phyloP scores from a whole-genome alignment of 2,888 invertebrate species.

The Agonopterix subpropinquella region DNA sequence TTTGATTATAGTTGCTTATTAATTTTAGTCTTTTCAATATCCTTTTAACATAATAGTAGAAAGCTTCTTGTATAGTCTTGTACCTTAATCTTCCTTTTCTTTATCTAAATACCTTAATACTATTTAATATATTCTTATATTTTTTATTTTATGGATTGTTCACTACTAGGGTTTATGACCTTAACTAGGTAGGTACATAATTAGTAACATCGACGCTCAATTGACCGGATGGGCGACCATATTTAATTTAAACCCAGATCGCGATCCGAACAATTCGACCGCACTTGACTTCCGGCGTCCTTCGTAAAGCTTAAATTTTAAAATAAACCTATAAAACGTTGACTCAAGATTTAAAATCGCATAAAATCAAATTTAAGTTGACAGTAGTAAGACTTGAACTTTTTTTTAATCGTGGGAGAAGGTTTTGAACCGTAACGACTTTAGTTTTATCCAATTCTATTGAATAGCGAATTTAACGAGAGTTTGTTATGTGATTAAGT shows the following conservation, averaged over 20 bases:
- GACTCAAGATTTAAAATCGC: conserved; percentile 23
- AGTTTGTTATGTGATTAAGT: conserved; percentile 18
- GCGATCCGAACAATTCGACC: conserved; percentile 60
- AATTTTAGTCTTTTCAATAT: no score
- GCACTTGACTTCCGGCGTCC: conserved; percentile 56
- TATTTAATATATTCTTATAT: no score
- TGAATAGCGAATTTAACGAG: conserved; percentile 8
- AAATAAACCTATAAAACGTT: conserved; percentile 14
- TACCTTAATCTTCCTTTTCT: no score
- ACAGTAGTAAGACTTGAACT: conserved; percentile 19
- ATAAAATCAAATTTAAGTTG: conserved; percentile 14
- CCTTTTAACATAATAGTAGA: no score
- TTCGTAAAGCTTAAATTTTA: conserved; percentile 18
- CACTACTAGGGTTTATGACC: no score
- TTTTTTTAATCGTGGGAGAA: conserved; percentile 47
- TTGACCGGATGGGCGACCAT: conserved; percentile 51
- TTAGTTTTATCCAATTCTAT: conserved; percentile 20
- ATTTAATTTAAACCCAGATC: conserved; percentile 57
- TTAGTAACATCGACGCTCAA: conserved; percentile 33
- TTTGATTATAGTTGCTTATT: no score
- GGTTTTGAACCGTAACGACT: conserved; percentile 28
- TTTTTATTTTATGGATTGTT: no score
- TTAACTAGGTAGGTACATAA: conserved; percentile 6
- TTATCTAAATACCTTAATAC: no score
- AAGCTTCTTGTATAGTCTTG: no score